Evolutionary conservation across 2,113 vertebrate species (phyloP), one percentile per base, ranked within the genome.

Genomic region (Heteronetta atricapilla): DNA sequence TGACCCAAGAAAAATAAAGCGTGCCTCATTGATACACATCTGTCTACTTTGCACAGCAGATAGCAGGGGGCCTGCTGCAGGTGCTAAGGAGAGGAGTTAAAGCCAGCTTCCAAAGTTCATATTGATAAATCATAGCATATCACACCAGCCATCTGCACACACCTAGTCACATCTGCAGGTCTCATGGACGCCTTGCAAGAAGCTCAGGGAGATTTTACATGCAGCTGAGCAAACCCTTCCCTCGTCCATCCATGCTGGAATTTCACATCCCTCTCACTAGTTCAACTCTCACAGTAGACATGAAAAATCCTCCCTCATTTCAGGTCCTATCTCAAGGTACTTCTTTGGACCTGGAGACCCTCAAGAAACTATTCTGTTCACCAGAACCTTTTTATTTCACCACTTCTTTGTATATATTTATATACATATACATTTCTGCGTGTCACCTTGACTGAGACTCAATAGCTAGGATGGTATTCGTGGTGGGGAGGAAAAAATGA

Each of bases 91-190:
- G 88, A 83, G 56, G 56, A 46, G 66, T 44, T 93, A 40, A 68
- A 94, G 58, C 40, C 88, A 72, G 42, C 69, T 96, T 92, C 88
- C 90, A 96, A 96, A 96, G 94, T 94, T 90, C 96, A 94, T 76
- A 94, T 82, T 93, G 93, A 95, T 95, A 88, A 96, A 86, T 60
- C 0, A 0, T n/a, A 76, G 75, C 2, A 9, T 95, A 95, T 90
- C 82, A 14, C 58, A 21, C 2, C 74, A 75, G 83, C 90, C 93
- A 94, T 84, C 90, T 86, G 90, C 88, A 93, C 96, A 93, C 92
- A 86, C 89, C 88, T 93, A 4, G 0, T 26, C 86, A 86, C 90
- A 89, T 96, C 93, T 70, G 85, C 86, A 73, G 70, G 59, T 38
- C n/a, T 6, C 22, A 29, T 1, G 0, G 48, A 87, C 44, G 70